A percentile compares a stretch with the other conserved stretches of the same genome.
Evolutionary conservation across 2,888 invertebrate species (phyloP).

Genomic region (Onchidella celtica): DNA sequence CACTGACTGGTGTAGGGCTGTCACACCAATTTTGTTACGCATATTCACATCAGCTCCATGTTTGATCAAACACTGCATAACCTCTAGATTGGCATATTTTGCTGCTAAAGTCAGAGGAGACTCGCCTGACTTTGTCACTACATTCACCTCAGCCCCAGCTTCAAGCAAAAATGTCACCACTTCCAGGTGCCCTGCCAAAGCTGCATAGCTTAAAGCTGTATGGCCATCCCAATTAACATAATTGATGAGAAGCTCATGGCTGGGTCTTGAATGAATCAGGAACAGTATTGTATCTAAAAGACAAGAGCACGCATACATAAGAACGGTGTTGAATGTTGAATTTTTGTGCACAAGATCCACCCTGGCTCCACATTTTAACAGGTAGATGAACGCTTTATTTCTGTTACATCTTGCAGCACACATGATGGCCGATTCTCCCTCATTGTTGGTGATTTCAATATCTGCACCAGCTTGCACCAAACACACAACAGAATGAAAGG

Average conservation of each 20-base stretch:
- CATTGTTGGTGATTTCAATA: constrained; percentile 41
- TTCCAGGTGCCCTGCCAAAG: not conserved
- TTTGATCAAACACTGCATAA: constrained; percentile 3
- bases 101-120: constrained; percentile 13
- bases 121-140: constrained; percentile 5
- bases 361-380: constrained; percentile 15
- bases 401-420: constrained; percentile 43
- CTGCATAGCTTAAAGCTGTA: constrained; percentile 22
- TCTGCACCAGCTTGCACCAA: constrained; percentile 30
- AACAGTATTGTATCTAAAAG: constrained; percentile 13
- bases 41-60: constrained; percentile 13
- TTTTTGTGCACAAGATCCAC: constrained; percentile 13
- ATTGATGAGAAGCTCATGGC: constrained; percentile 20
- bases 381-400: constrained; percentile 15
- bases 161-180: not conserved
- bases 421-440: constrained; percentile 51
- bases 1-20: constrained; percentile 13
- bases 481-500: constrained; percentile 23
- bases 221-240: constrained; percentile 27
- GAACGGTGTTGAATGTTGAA: constrained; percentile 10
- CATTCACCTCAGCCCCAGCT: constrained; percentile 13
- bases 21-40: not conserved
- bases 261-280: not conserved
- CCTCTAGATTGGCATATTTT: not conserved
- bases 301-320: constrained; percentile 24